Conservation (phyloP, 2,113 vertebrate species). For the Cyprinodon brontotheroides region DNA sequence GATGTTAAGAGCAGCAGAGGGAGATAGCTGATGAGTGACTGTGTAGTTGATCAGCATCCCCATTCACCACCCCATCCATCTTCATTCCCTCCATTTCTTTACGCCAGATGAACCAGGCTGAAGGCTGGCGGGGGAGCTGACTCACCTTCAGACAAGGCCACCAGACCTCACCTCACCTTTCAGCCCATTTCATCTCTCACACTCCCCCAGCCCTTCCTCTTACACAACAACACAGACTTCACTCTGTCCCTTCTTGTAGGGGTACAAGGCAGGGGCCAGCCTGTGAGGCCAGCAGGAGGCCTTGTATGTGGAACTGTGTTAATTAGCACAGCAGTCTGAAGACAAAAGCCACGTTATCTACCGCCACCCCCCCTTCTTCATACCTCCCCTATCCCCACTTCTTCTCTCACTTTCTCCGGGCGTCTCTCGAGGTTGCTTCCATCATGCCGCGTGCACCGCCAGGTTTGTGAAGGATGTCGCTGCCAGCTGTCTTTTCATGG, state of each 20-base stretch:
- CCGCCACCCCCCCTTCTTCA: slow-evolving; percentile 29
- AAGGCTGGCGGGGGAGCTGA: slow-evolving; percentile 46
- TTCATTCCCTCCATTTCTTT: slow-evolving; percentile 47
- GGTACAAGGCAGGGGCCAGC: slow-evolving; percentile 37
- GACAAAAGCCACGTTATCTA: slow-evolving; percentile 63
- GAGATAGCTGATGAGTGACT: slow-evolving; percentile 53
- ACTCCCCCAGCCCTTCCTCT: slow-evolving; percentile 24
- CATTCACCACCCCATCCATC: slow-evolving; percentile 52
- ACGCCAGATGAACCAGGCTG: slow-evolving; percentile 59
- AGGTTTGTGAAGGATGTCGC: slow-evolving; percentile 80
- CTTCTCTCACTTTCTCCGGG: slow-evolving; percentile 37
- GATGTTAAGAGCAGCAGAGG: slow-evolving; percentile 44
- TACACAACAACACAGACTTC: slow-evolving; percentile 1
- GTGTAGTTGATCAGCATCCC: slow-evolving; percentile 58
- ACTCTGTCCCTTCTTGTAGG: slow-evolving; percentile 30
- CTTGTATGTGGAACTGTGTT: slow-evolving; percentile 71
- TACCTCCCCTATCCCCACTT: slow-evolving; percentile 40
- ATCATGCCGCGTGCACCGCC: slow-evolving; percentile 65
- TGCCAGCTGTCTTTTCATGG: slow-evolving; percentile 82
- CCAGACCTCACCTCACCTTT: slow-evolving; percentile 55
- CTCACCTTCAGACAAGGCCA: slow-evolving; percentile 80
- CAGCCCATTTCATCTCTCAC: slow-evolving; percentile 39
- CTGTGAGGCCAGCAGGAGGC: slow-evolving; percentile 56
- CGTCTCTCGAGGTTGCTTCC: slow-evolving; percentile 70
- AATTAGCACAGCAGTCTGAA: slow-evolving; percentile 72